Evolutionary conservation across 2,888 invertebrate genomes (phyloP).

Genomic region (Pammene fasciana): DNA sequence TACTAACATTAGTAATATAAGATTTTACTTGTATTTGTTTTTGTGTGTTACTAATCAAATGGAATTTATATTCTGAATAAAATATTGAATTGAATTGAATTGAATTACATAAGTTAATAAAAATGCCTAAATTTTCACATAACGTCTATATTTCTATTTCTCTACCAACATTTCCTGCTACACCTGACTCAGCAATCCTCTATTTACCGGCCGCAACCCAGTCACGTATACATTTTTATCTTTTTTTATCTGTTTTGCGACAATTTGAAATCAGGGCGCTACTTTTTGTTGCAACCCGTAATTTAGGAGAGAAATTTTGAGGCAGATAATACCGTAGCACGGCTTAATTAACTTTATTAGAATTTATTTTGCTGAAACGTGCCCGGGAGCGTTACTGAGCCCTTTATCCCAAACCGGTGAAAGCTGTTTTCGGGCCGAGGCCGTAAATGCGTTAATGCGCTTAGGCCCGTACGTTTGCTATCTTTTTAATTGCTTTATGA

Average conservation of each 20-base stretch:
- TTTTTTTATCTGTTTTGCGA: conserved; percentile 62
- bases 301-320: conserved; percentile 69
- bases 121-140: neutral
- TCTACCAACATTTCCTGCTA: conserved; percentile 27
- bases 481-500: conserved; percentile 42
- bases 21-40: too few relatives aligned
- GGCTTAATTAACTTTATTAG: conserved; percentile 81
- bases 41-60: too few relatives aligned
- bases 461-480: conserved; percentile 43
- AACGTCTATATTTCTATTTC: conserved; percentile 22
- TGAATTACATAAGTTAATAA: too few relatives aligned
- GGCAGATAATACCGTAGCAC: conserved; percentile 73
- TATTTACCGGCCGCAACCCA: conserved; percentile 46
- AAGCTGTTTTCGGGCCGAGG: conserved; percentile 53
- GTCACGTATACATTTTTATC: conserved; percentile 70
- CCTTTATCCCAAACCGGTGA: conserved; percentile 54
- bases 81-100: too few relatives aligned
- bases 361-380: conserved; percentile 75
- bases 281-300: conserved; percentile 63
- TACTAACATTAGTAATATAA: too few relatives aligned
- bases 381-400: conserved; percentile 51
- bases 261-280: conserved; percentile 53
- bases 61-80: too few relatives aligned
- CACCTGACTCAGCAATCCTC: conserved; percentile 31
- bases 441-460: conserved; percentile 49